A percentile compares a stretch with the other conserved stretches of the same genome.
phyloP scores from a whole-genome alignment of 2,113 vertebrate species.

The Bagarius yarrelli region DNA sequence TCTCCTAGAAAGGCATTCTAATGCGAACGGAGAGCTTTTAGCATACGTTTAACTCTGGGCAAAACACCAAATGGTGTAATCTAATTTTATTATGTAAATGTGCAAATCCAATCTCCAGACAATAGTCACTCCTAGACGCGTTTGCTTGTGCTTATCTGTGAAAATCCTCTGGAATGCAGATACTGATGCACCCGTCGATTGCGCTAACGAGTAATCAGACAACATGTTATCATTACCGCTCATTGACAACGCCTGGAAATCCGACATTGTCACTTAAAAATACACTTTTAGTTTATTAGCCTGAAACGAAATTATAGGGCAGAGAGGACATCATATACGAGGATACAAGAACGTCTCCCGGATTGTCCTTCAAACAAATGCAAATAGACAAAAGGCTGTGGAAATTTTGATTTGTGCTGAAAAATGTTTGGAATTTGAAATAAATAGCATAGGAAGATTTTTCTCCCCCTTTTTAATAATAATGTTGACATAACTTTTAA shows the following conservation, averaged over 20 bases:
- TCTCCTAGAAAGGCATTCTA: conserved; percentile 14
- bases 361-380: no score
- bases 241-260: neutral
- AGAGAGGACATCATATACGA: no score
- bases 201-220: conserved; percentile 4
- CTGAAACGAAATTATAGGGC: no score
- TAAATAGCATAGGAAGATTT: no score
- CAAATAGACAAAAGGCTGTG: no score
- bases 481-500: no score
- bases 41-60: conserved; percentile 30
- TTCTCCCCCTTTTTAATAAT: no score
- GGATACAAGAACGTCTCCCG: no score
- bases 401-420: no score
- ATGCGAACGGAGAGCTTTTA: conserved; percentile 24
- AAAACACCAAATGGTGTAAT: conserved; percentile 29
- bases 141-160: conserved; percentile 20
- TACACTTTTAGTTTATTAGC: no score
- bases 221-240: conserved; percentile 14
- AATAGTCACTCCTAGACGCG: conserved; percentile 16
- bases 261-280: neutral
- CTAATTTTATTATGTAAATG: conserved; percentile 36
- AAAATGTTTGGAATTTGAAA: no score
- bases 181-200: neutral
- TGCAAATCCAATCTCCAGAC: conserved; percentile 22
- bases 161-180: neutral